Conservation (phyloP, 2,888 invertebrate species). For the Arctia plantaginis region DNA sequence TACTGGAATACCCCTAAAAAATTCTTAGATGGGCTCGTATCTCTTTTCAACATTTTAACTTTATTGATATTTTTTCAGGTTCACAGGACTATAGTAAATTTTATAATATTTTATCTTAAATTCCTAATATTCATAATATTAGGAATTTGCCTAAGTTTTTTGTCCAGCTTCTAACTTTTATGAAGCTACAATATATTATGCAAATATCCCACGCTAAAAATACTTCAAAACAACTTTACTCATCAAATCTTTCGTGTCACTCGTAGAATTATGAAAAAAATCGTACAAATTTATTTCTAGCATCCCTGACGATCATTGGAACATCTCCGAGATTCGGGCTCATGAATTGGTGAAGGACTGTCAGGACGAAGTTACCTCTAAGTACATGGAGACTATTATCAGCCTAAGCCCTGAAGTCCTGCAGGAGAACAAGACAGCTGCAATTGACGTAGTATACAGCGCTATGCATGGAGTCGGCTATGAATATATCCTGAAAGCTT, state of each 20-base stretch:
- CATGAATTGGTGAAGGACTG: conserved; percentile 89
- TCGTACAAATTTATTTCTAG: conserved; percentile 55
- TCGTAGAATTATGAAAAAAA: neutral
- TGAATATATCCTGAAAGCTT: conserved; percentile 90
- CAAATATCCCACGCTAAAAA: too few relatives aligned
- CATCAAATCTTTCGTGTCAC: neutral
- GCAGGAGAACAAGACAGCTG: conserved; percentile 84
- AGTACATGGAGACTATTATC: conserved; percentile 89
- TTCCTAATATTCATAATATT: too few relatives aligned
- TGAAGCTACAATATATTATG: too few relatives aligned
- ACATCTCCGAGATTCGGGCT: conserved; percentile 85
- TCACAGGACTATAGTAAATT: too few relatives aligned
- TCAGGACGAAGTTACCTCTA: conserved; percentile 87
- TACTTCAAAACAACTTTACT: too few relatives aligned
- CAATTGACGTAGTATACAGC: conserved; percentile 93
- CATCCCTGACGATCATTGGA: conserved; percentile 93
- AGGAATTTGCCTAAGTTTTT: too few relatives aligned
- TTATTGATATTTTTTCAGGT: too few relatives aligned
- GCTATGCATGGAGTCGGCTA: conserved; percentile 99
- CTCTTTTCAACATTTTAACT: too few relatives aligned
- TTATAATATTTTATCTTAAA: too few relatives aligned
- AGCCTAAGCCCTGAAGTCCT: conserved; percentile 84
- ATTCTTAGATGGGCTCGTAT: too few relatives aligned
- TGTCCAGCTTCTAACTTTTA: too few relatives aligned
- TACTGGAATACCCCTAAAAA: too few relatives aligned